Percentiles rank a stretch among this genome's conserved stretches.
These are phyloP conservation scores for Corapipo altera DNA, from an alignment of 2,113 vertebrate species.

Conservation along the genomic window DNA sequence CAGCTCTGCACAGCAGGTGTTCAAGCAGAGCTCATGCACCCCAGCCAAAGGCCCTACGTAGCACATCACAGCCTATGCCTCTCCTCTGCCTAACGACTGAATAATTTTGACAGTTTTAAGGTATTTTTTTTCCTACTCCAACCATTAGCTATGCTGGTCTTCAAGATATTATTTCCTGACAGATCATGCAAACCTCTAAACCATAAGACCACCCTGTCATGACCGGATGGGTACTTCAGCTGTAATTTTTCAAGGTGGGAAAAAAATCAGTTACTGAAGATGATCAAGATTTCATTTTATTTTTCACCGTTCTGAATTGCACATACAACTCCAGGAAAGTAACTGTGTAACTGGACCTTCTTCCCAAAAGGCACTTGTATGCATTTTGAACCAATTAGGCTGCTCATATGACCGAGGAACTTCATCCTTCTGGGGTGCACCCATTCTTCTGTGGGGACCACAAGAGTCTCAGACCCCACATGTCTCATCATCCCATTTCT, in stretches of 20 bases:
- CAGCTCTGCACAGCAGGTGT: fast-evolving
- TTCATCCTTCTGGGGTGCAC: fast-evolving
- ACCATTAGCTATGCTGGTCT: neutral
- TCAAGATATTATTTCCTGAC: neutral
- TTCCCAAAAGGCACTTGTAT: neutral
- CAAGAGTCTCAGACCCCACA: neutral
- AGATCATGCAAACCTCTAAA: neutral
- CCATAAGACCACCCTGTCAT: neutral
- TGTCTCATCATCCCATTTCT: neutral
- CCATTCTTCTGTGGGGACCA: neutral
- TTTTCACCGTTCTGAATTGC: neutral
- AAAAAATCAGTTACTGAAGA: neutral
- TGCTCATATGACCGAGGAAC: fast-evolving
- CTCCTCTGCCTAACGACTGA: neutral
- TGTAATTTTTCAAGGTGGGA: neutral
- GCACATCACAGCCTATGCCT: fast-evolving
- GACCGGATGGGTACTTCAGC: neutral
- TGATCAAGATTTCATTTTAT: neutral
- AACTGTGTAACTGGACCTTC: neutral
- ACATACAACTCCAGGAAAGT: neutral
- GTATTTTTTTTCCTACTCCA: neutral
- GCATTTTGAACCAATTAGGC: neutral
- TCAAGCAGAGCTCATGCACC: fast-evolving
- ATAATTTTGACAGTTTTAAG: neutral
- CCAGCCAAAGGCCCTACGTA: neutral